Base-by-base conservation (phyloP, 2,113 vertebrate genomes). In the Gobio gobio region DNA sequence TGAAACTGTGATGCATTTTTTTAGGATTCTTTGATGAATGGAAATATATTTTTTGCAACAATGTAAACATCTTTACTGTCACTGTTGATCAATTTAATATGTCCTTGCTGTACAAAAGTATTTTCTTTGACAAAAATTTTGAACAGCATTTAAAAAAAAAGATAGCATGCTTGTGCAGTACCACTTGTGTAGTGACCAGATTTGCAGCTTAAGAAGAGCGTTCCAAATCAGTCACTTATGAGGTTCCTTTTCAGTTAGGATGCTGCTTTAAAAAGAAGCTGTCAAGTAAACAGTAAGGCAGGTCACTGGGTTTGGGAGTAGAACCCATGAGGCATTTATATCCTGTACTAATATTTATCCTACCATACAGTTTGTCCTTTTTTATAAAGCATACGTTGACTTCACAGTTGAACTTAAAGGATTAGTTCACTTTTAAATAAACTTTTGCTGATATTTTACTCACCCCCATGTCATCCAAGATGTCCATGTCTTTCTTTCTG, bases 211-310 rank as follows among this genome's bases (percentile, higher is more conserved):
- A 24, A 5, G 10, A 24, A 73, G 6, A 73, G 43, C 0, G 43
- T 47, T 74, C 70, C 70, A 74, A 74, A 74, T 73, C 43, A 74
- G 70, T 47, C 70, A 74, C 12, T 74, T 49, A 24, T 22, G 2
- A 74, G 43, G 70, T 24, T 74, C 40, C n/a, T 47, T 45, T 47
- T 74, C 12, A 47, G 40, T 72, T n/a, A 72, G 43, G 70, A 74
- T 49, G 43, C 43, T 47, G 43, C 70, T 43, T 24, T 74, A 74
- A 74, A 73, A 47, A 47, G 43, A 74, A 47, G 22, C n/a, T 47
- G 70, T 74, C 70, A n/a, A 7, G n/a, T 26, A 47, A 47, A 74
- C 43, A 74, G 12, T 47, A 26, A 74, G 70, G 22, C 70, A 74
- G n/a, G 70, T 74, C 43, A 49, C 40, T 74, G 14, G 43, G 70